Evolutionary conservation across 2,888 invertebrate species (phyloP).

Genomic region (Branchellion lobata): DNA sequence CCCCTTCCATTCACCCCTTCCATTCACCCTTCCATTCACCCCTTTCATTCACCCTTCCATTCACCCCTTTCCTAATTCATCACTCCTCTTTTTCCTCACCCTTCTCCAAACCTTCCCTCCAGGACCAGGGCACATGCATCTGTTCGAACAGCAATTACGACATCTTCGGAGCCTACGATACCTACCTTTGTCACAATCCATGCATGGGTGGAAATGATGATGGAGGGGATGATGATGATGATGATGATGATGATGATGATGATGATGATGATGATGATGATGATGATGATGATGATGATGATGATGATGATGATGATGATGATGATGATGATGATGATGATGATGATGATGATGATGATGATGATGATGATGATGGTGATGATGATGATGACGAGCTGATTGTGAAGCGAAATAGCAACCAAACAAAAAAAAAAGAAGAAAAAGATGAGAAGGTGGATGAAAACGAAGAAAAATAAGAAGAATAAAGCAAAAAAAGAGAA

Average conservation of each 20-base stretch:
- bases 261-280: background rate
- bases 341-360: background rate
- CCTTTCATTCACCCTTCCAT: too few relatives aligned
- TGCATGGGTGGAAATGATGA: background rate
- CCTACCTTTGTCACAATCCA: background rate
- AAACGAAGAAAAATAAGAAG: too few relatives aligned
- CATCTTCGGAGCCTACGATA: background rate
- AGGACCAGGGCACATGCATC: background rate
- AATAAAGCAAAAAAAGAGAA: too few relatives aligned
- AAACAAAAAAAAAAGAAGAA: too few relatives aligned
- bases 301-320: background rate
- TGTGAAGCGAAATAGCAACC: too few relatives aligned
- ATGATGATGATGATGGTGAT: background rate
- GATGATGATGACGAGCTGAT: background rate
- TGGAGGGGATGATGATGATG: too few relatives aligned
- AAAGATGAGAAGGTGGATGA: too few relatives aligned
- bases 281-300: background rate
- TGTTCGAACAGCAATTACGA: constrained; percentile 1
- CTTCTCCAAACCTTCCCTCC: background rate
- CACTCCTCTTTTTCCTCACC: too few relatives aligned
- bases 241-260: background rate
- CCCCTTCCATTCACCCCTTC: too few relatives aligned
- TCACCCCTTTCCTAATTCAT: too few relatives aligned
- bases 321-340: background rate
- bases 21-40: too few relatives aligned